These are phyloP conservation scores for Disparrhopalites patrizii DNA, from an alignment of 2,888 invertebrate species.

Conservation along the genomic window DNA sequence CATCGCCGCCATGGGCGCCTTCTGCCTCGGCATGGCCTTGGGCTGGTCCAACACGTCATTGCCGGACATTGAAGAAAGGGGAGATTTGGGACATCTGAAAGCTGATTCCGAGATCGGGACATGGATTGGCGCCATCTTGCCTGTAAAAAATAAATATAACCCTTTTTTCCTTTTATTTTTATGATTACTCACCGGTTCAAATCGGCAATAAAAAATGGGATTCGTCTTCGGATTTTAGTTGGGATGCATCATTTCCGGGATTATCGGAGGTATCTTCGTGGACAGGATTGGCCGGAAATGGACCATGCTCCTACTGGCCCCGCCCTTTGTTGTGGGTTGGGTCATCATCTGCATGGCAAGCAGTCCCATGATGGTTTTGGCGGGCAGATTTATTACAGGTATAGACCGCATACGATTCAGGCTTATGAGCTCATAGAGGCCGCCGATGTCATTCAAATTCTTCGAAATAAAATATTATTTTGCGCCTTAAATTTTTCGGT, in stretches of 20 bases:
- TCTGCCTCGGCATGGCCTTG: constrained; percentile 38
- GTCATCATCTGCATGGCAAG: neutral
- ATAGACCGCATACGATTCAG: neutral
- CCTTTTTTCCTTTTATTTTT: neutral
- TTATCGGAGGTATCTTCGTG: neutral
- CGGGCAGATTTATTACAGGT: constrained; percentile 13
- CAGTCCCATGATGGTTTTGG: neutral
- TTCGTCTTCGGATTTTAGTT: neutral
- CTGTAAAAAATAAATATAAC: too few relatives aligned
- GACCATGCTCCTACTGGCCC: neutral
- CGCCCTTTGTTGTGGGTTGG: neutral
- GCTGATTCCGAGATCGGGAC: neutral
- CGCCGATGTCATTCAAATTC: neutral
- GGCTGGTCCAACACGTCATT: constrained; percentile 25
- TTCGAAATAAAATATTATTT: neutral
- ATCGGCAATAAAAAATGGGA: neutral
- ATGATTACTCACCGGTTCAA: neutral
- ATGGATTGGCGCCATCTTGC: constrained; percentile 5
- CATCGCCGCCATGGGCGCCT: constrained; percentile 34
- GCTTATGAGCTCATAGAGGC: neutral
- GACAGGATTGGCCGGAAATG: neutral
- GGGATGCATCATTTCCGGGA: neutral
- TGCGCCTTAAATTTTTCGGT: neutral
- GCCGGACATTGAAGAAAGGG: neutral
- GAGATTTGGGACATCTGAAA: constrained; percentile 1